A percentile compares a stretch with the other conserved stretches of the same genome.
These are phyloP conservation scores for Macrosteles quadrilineatus DNA, from an alignment of 1,140 invertebrate genomes.

Conservation along the genomic window DNA sequence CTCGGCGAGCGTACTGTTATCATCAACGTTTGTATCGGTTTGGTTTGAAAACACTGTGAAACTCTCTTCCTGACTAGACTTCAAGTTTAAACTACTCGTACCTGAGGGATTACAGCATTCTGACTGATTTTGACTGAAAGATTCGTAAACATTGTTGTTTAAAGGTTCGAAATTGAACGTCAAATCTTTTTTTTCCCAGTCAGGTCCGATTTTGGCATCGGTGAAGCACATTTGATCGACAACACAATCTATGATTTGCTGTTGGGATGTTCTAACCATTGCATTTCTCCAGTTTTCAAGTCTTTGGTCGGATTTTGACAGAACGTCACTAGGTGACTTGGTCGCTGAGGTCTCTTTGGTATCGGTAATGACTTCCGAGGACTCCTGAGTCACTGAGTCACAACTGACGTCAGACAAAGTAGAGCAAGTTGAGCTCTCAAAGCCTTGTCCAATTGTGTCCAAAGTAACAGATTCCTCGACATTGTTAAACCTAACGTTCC, in stretches of 20 bases:
- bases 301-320: neutral
- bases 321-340: neutral
- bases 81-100: neutral
- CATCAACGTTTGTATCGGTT: neutral
- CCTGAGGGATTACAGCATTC: slow-evolving; percentile 13
- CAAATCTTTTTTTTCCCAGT: neutral
- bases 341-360: neutral
- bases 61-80: slow-evolving; percentile 14
- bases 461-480: neutral
- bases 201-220: neutral
- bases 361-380: neutral
- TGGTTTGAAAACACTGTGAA: neutral
- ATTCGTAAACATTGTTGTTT: slow-evolving; percentile 23
- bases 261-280: neutral
- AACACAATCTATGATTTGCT: slow-evolving; percentile 24
- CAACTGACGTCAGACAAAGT: neutral
- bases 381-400: slow-evolving; percentile 4
- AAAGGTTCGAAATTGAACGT: neutral
- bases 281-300: neutral
- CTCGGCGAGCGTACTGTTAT: neutral
- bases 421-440: slow-evolving; percentile 7
- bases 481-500: slow-evolving; percentile 13
- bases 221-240: slow-evolving; percentile 21
- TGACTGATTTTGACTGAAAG: neutral
- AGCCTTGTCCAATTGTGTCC: neutral